Evolutionary conservation across 2,113 vertebrate species (phyloP).

Genomic region (Odobenus rosmarus): DNA sequence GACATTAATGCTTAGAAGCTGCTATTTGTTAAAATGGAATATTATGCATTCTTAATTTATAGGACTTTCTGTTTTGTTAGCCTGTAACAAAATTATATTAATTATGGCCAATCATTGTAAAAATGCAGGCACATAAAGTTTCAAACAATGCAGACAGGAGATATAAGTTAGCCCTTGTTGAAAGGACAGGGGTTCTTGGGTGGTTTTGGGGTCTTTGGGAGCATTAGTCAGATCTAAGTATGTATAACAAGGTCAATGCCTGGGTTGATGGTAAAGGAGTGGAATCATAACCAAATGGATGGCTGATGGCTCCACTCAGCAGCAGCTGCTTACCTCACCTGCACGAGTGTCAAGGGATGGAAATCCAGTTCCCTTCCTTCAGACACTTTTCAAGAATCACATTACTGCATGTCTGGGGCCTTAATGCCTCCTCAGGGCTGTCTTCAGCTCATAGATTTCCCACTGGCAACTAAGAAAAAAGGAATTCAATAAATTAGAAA

Average conservation of each 20-base stretch:
- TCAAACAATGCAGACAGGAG: constrained; percentile 40
- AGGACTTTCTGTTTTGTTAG: constrained; percentile 38
- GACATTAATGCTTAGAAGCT: constrained; percentile 29
- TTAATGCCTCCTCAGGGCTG: not conserved
- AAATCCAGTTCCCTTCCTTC: not conserved
- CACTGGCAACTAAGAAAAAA: not conserved
- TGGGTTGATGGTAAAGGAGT: not conserved
- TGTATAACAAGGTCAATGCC: not conserved
- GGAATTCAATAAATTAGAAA: not conserved
- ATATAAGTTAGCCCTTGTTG: not conserved
- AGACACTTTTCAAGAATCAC: not conserved
- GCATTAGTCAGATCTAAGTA: not conserved
- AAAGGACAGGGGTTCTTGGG: not conserved
- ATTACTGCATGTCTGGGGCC: rapidly evolving
- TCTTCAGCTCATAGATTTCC: not conserved
- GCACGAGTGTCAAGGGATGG: not conserved
- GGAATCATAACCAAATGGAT: not conserved
- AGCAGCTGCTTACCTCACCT: not conserved
- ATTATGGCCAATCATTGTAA: constrained; percentile 48
- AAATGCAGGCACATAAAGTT: not conserved
- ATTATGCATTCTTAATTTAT: constrained; percentile 61
- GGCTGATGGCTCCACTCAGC: not conserved
- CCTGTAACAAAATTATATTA: constrained; percentile 31
- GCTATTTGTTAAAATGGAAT: constrained; percentile 34
- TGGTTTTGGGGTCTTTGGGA: not conserved